Base-by-base conservation (phyloP, 2,888 invertebrate genomes). In the Watsonalla cultraria region DNA sequence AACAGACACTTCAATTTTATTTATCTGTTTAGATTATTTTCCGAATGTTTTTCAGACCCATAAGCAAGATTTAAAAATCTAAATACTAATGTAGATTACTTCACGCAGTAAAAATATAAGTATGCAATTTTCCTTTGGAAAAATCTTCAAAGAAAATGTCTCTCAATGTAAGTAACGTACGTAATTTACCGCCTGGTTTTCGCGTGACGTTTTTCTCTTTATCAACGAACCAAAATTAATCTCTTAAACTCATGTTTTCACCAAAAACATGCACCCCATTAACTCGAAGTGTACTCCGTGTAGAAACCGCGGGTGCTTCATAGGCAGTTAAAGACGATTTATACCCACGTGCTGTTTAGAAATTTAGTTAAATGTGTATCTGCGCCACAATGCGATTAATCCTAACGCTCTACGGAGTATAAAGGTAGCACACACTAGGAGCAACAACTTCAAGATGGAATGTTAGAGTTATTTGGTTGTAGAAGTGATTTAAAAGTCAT, bases 321-420 rank as follows among this genome's bases (percentile, higher is more conserved):
- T 70, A 72, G 75, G 72, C 82, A 83, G 82, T 87, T 86, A 82
- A 75, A 78, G 73, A 77, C 80, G 78, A 86, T 86, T 84, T 86
- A 83, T 86, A 80, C 78, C 78, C 78, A 79, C 83, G 77, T 80
- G 86, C 82, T 83, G 83, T 82, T 82, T 80, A 80, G 80, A 84
- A 74, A 84, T 84, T 84, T 83, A 83, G 84, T 84, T 82, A 83
- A 85, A 82, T 83, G 84, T 76, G 78, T 76, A 78, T 78, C 78
- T 76, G 65, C 74, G 68, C 75, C 76, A 75, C 76, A 65, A 66
- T 65, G 79, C 78, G 81, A 88, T 87, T 87, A 86, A 87, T 87
- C 80, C 81, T 66, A 65, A 60, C 59, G 55, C 63, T 54, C n/a
- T n/a, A n/a, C 60, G 52, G 58, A 52, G 58, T 49, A 56, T 59